Conservation (phyloP, 1,140 invertebrate species). For the Coptotermes formosanus region DNA sequence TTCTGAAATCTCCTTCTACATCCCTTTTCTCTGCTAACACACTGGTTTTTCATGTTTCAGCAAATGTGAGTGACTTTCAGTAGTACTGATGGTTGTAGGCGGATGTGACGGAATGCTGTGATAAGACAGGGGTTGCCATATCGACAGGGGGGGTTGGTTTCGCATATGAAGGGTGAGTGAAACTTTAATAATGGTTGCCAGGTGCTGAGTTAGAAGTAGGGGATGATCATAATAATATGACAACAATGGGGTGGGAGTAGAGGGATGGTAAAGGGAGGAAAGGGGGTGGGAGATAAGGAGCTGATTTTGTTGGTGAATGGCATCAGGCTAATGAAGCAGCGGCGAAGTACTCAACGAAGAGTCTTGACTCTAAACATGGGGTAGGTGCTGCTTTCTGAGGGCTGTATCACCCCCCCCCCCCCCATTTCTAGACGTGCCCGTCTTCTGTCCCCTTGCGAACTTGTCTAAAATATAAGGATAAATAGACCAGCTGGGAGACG, state of each 20-base stretch:
- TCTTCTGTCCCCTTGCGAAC: not conserved
- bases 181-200: not conserved
- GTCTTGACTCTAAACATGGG: constrained; percentile 14
- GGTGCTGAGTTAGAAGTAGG: not conserved
- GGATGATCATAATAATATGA: not conserved
- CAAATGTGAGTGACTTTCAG: constrained; percentile 5
- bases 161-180: not conserved
- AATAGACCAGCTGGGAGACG: constrained; percentile 17
- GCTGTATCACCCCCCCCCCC: not conserved
- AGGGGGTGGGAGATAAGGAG: constrained; percentile 11
- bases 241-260: not conserved
- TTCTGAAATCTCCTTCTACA: not conserved
- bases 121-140: not conserved
- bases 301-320: constrained; percentile 18
- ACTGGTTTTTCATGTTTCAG: not conserved
- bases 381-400: not conserved
- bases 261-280: not conserved
- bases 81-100: not conserved
- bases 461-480: constrained; percentile 14
- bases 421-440: not conserved
- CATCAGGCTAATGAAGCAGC: not conserved
- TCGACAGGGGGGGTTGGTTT: not conserved
- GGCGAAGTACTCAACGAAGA: not conserved
- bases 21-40: not conserved
- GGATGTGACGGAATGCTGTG: not conserved